These are phyloP conservation scores for Oceanodroma tethys DNA, from an alignment of 2,113 vertebrate genomes.

Conservation along the genomic window DNA sequence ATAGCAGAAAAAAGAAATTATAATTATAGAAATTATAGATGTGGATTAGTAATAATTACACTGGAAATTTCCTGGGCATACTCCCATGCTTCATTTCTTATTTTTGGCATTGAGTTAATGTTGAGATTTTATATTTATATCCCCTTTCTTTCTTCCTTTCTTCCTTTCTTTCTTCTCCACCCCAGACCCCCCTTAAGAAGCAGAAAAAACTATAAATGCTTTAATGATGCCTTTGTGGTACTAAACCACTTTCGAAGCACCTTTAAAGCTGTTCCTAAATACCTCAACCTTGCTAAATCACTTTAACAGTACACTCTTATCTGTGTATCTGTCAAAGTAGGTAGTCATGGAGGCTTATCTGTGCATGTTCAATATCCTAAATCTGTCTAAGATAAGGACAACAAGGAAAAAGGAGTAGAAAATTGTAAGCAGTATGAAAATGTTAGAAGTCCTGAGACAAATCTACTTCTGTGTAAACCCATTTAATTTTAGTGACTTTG, in stretches of 20 bases:
- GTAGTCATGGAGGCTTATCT: constrained; percentile 60
- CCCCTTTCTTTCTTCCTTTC: not conserved
- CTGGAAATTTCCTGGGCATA: not conserved
- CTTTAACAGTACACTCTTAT: constrained; percentile 43
- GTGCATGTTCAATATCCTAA: constrained; percentile 55
- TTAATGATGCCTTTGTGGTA: constrained; percentile 10
- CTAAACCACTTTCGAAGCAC: not conserved
- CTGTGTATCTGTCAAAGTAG: constrained; percentile 58
- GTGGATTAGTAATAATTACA: not conserved
- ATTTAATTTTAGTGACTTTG: not conserved
- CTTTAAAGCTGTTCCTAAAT: constrained; percentile 34
- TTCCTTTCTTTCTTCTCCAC: not conserved
- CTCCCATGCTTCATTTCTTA: not conserved
- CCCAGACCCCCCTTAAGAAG: not conserved
- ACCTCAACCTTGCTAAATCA: constrained; percentile 44
- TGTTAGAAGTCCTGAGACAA: not conserved
- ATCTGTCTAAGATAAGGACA: constrained; percentile 53
- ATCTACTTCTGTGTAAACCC: not conserved
- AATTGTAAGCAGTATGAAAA: constrained; percentile 11
- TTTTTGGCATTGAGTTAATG: not conserved
- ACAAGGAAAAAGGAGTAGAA: not conserved
- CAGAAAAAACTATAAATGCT: not conserved
- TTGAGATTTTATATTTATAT: not conserved
- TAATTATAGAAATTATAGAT: not conserved
- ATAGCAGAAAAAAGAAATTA: not conserved